A percentile compares a stretch with the other conserved stretches of the same genome.
phyloP scores from a whole-genome alignment of 2,113 vertebrate species.

The Aplodontia rufa region DNA sequence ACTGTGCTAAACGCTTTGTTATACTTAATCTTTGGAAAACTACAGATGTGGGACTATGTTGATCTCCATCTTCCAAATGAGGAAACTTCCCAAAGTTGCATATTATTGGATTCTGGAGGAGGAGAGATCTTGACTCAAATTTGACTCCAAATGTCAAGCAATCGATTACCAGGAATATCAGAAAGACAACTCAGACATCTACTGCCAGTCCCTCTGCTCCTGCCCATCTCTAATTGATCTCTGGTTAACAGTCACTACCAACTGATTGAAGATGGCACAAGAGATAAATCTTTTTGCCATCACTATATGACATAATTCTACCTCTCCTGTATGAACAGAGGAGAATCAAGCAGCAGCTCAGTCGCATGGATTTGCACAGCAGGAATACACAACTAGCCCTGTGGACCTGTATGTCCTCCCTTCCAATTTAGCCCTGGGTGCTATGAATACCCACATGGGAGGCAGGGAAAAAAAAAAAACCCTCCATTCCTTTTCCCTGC shows the following conservation, averaged over 20 bases:
- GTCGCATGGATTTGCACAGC: background rate
- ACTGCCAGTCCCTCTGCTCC: background rate
- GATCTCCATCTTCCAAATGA: background rate
- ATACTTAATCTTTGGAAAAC: background rate
- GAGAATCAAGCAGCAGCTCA: background rate
- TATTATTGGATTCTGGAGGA: background rate
- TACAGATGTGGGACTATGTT: background rate
- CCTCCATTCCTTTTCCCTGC: background rate
- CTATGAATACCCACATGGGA: background rate
- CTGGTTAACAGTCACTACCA: background rate
- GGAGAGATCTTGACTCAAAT: background rate
- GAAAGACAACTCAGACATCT: background rate
- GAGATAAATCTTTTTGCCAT: background rate
- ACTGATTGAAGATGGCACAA: background rate
- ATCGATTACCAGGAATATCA: background rate
- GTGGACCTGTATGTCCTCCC: background rate
- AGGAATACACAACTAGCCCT: background rate
- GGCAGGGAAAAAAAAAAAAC: accelerated
- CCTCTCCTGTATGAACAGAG: background rate
- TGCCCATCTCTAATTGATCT: background rate
- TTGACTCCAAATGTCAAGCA: background rate
- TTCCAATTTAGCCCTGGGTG: slow-evolving; percentile 14
- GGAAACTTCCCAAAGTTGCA: background rate
- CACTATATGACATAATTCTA: background rate
- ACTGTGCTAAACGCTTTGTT: background rate